Percentiles rank a stretch among this genome's conserved stretches.
These are phyloP conservation scores for Phymorhynchus buccinoides DNA, from an alignment of 1,140 invertebrate species.

Conservation along the genomic window DNA sequence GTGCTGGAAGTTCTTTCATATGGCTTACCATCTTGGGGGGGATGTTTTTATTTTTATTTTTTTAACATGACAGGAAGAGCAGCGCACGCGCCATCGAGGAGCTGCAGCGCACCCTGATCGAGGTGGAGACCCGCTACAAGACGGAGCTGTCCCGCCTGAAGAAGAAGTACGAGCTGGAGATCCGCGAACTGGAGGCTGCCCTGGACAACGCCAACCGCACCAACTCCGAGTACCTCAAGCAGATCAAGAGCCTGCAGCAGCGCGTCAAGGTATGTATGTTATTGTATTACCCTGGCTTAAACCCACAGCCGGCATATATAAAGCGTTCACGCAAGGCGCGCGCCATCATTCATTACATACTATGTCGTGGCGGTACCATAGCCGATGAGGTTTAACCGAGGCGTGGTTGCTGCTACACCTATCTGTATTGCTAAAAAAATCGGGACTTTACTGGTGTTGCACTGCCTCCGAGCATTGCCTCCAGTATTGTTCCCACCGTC, in stretches of 20 bases:
- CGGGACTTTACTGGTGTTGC: too few species aligned
- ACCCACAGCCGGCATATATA: too few species aligned
- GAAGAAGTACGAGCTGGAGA: constrained; percentile 73
- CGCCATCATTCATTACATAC: too few species aligned
- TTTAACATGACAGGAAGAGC: constrained; percentile 62
- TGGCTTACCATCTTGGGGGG: background rate
- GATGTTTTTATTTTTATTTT: constrained; percentile 6
- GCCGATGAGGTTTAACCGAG: too few species aligned
- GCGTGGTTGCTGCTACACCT: too few species aligned
- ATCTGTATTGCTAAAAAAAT: too few species aligned
- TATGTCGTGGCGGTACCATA: background rate
- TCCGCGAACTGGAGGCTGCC: constrained; percentile 70
- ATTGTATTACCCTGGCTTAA: too few species aligned
- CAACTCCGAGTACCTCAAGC: constrained; percentile 69
- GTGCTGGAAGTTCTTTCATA: background rate
- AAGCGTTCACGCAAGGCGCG: too few species aligned
- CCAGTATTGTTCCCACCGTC: too few species aligned
- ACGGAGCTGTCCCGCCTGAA: constrained; percentile 71
- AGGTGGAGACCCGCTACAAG: constrained; percentile 73
- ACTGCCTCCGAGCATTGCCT: too few species aligned
- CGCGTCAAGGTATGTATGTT: constrained; percentile 60
- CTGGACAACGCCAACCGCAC: constrained; percentile 71
- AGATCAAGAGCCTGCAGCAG: constrained; percentile 66
- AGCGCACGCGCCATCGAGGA: constrained; percentile 72
- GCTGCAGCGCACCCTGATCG: constrained; percentile 71